Base-by-base conservation (phyloP, 92 coral and sea anemone species). In the Palythoa heliodiscus region DNA sequence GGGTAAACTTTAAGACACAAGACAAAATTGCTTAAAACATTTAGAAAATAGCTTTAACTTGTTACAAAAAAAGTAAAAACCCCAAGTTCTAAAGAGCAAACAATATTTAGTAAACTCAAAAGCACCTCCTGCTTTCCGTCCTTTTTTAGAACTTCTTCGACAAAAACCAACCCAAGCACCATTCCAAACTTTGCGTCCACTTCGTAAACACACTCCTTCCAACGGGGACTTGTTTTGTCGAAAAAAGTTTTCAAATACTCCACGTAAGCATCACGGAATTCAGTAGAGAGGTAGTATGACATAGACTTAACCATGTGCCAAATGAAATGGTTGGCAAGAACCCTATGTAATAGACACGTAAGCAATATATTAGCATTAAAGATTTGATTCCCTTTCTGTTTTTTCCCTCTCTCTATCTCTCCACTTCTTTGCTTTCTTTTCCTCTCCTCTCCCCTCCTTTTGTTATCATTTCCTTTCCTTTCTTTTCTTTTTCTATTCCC, bases 281-380 rank as follows among this genome's bases (percentile, higher is more conserved):
- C 66, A 37, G 52, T 74, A 20, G 74, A 74, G 53, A 79, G 71
- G 57, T 82, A 72, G 0, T 43, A 22, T 11, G 2, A 37, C 37
- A 82, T 25, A 5, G 25, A 2, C 20, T 22, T 53, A 25, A 70
- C 57, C 22, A 88, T 23, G 53, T 75, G 67, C 91, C 91, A 88
- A 23, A 88, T 88, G 37, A 83, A 40, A 38, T 88, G 86, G 81
- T 88, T 88, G 19, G 86, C 91, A 17, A 88, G 63, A 20, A 83
- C 77, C 48, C 91, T 88, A 69, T 63, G 85, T 25, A 35, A 19
- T 25, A 43, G 50, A 43, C 7, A 8, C 50, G 50, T 43, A 43
- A 43, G 9, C 50, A 43, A 43, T 43, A 0, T 43, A 43, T 43
- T 43, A 43, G 9, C 50, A 0, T 43, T 43, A 43, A 43, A 43